phyloP scores from a whole-genome alignment of 2,797 vertebrate species.

The Acrossocheilus wenchowensis region DNA sequence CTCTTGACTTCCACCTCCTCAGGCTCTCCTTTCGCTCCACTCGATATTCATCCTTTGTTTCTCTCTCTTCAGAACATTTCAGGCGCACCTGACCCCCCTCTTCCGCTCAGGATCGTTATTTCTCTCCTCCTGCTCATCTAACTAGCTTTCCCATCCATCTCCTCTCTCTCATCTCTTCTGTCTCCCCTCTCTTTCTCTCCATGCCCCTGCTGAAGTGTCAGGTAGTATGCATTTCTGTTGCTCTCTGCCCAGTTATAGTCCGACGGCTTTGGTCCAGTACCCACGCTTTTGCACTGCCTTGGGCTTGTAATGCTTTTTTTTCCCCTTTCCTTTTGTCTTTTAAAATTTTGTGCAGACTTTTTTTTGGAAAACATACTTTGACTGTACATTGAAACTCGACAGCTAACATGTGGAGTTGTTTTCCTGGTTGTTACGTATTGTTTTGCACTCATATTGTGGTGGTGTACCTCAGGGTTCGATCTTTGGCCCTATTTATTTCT shows the following conservation, averaged over 20 bases:
- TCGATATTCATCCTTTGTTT: conserved; percentile 50
- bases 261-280: conserved; percentile 19
- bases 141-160: conserved; percentile 62
- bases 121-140: conserved; percentile 65
- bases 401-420: conserved; percentile 3
- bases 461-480: conserved; percentile 19
- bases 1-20: conserved; percentile 47
- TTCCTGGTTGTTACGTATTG: not conserved
- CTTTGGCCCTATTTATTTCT: conserved; percentile 4
- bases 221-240: conserved; percentile 18
- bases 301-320: not conserved
- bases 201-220: conserved; percentile 33
- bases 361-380: conserved; percentile 7
- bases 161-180: conserved; percentile 63
- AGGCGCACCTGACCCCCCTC: conserved; percentile 37
- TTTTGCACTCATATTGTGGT: not conserved
- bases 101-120: conserved; percentile 67
- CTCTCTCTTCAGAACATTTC: conserved; percentile 29
- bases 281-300: conserved; percentile 19
- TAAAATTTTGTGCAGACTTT: not conserved
- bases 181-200: conserved; percentile 42
- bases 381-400: not conserved
- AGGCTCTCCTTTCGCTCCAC: conserved; percentile 38
- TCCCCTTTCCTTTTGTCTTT: conserved; percentile 27
- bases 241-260: conserved; percentile 20